Evolutionary conservation across 2,888 invertebrate species (phyloP).

Genomic region (Agonopterix arenella): DNA sequence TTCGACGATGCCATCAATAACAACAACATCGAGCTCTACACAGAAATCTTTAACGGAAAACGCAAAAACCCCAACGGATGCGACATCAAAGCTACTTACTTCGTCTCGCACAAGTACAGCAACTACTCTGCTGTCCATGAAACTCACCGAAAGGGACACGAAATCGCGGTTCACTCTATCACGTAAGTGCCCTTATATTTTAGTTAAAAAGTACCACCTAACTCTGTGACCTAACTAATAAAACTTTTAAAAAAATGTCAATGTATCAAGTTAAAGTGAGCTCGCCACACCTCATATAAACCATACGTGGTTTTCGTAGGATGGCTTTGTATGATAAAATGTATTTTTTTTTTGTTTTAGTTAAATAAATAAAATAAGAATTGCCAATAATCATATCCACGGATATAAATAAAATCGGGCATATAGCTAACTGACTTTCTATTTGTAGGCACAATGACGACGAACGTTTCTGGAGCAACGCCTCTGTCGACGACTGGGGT

Average conservation of each 20-base stretch:
- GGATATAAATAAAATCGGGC: background rate
- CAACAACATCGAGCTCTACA: constrained; percentile 95
- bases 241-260: too few relatives aligned
- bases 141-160: constrained; percentile 93
- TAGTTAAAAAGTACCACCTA: too few relatives aligned
- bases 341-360: too few relatives aligned
- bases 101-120: constrained; percentile 94
- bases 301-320: too few relatives aligned
- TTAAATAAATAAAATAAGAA: too few relatives aligned
- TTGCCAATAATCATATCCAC: background rate
- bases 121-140: constrained; percentile 96
- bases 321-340: too few relatives aligned
- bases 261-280: too few relatives aligned
- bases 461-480: constrained; percentile 95
- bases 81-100: constrained; percentile 94
- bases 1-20: constrained; percentile 97
- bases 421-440: background rate
- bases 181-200: constrained; percentile 79
- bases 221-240: too few relatives aligned
- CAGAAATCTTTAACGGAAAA: constrained; percentile 92
- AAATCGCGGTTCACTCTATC: constrained; percentile 95
- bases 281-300: too few relatives aligned
- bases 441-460: constrained; percentile 88
- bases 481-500: constrained; percentile 94
- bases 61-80: constrained; percentile 96